A percentile compares a stretch with the other conserved stretches of the same genome.
phyloP scores from a whole-genome alignment of 2,113 vertebrate species.

The Sitta europaea region DNA sequence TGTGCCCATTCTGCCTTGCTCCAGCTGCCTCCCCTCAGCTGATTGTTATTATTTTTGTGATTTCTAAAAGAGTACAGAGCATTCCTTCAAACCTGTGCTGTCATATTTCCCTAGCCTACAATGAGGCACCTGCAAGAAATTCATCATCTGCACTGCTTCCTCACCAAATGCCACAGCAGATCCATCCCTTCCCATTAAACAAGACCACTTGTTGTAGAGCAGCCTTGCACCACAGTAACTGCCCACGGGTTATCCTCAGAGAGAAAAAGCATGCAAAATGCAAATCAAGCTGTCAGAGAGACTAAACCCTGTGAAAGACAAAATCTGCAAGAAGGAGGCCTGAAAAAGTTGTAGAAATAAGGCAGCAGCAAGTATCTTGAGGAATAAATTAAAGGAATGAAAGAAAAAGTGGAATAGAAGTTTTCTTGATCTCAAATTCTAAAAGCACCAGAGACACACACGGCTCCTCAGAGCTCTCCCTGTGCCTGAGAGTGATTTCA shows the following conservation, averaged over 20 bases:
- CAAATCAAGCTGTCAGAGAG: background rate
- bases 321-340: background rate
- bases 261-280: background rate
- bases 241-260: background rate
- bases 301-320: background rate
- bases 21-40: background rate
- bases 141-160: background rate
- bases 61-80: background rate
- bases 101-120: background rate
- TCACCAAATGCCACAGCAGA: background rate
- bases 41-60: background rate
- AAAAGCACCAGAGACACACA: background rate
- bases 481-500: background rate
- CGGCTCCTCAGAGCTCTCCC: background rate
- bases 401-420: background rate
- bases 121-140: background rate
- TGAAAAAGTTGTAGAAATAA: background rate
- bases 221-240: background rate
- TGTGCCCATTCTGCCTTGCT: background rate
- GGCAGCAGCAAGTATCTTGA: background rate
- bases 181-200: background rate
- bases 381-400: background rate
- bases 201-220: background rate
- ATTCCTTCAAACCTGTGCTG: background rate
- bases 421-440: background rate